Percentiles rank a stretch among this genome's conserved stretches.
Evolutionary conservation across 1,140 invertebrate genomes (phyloP).

Genomic region (Drosophila bocki): DNA sequence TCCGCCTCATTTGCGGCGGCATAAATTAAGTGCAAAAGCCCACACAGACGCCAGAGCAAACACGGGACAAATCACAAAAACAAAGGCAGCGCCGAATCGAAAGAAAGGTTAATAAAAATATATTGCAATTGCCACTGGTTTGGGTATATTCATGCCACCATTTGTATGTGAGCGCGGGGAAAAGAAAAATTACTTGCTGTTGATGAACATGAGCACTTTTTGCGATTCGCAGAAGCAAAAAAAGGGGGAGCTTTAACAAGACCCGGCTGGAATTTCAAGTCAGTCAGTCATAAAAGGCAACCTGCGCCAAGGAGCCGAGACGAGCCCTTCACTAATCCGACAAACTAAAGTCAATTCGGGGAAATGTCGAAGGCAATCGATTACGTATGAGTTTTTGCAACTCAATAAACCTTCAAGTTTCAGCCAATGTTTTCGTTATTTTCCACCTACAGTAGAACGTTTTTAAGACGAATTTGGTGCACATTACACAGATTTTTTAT

Average conservation of each 20-base stretch:
- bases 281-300: conserved; percentile 18
- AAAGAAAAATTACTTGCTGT: conserved; percentile 45
- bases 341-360: conserved; percentile 46
- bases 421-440: background rate
- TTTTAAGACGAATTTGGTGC: background rate
- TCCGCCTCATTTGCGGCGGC: conserved; percentile 74
- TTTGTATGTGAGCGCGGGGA: conserved; percentile 30
- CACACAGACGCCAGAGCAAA: conserved; percentile 54
- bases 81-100: conserved; percentile 42
- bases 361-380: conserved; percentile 38
- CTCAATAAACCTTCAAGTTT: conserved; percentile 16
- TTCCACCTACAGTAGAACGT: conserved; percentile 1
- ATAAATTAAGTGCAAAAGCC: conserved; percentile 79
- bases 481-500: too few species aligned
- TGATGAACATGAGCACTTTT: conserved; percentile 57
- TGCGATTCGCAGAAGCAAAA: conserved; percentile 40
- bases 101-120: conserved; percentile 59
- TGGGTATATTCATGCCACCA: conserved; percentile 3
- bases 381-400: conserved; percentile 44
- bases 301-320: background rate
- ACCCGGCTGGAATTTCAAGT: background rate
- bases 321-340: conserved; percentile 30
- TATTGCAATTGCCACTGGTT: conserved; percentile 34
- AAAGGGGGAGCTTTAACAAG: conserved; percentile 38
- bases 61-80: conserved; percentile 45